phyloP scores from a whole-genome alignment of 2,113 vertebrate species.

The Fregetta grallaria region DNA sequence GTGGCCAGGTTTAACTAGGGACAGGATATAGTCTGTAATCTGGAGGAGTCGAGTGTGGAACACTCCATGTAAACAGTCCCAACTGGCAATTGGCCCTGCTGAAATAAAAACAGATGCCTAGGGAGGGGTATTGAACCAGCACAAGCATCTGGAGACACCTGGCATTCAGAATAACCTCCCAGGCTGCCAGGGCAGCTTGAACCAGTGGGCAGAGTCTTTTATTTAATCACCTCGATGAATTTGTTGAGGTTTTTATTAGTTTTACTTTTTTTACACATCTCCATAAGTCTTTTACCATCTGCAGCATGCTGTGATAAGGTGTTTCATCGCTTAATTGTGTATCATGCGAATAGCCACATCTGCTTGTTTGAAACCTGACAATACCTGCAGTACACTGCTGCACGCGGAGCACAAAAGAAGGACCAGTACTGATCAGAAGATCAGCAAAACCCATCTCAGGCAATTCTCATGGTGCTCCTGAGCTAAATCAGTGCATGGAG shows the following conservation, averaged over 20 bases:
- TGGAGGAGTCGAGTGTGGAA: constrained; percentile 20
- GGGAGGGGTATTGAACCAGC: neutral
- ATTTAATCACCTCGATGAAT: neutral
- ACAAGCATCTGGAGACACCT: constrained; percentile 35
- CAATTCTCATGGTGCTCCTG: neutral
- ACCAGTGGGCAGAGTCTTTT: neutral
- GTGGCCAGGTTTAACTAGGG: constrained; percentile 54
- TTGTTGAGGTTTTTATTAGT: neutral
- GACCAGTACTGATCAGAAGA: neutral
- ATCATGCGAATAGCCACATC: neutral
- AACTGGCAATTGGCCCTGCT: constrained; percentile 31
- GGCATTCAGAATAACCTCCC: neutral
- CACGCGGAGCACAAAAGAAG: neutral
- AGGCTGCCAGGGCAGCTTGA: constrained; percentile 3
- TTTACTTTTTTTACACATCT: neutral
- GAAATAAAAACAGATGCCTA: constrained; percentile 50
- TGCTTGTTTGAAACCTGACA: neutral
- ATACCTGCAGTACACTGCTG: neutral
- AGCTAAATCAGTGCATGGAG: neutral
- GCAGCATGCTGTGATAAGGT: neutral
- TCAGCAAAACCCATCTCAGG: neutral
- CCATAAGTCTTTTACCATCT: neutral
- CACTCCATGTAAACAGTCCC: constrained; percentile 3
- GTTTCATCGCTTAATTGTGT: neutral
- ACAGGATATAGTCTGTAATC: constrained; percentile 55